Evolutionary conservation across 2,888 invertebrate species (phyloP), one percentile per base, ranked within the genome.

Genomic region (Ochropleura leucogaster): DNA sequence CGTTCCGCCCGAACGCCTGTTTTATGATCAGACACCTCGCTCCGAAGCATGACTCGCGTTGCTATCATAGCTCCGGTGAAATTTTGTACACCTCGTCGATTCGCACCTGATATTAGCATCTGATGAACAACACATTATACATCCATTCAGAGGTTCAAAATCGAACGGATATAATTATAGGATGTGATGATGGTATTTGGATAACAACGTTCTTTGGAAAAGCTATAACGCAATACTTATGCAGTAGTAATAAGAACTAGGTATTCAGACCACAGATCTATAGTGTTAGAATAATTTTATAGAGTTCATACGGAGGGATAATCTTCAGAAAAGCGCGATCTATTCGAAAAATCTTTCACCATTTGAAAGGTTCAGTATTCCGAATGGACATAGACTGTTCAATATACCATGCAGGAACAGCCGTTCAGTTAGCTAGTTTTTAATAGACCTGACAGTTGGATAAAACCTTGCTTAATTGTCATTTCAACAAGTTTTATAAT

Each of bases 61-160:
- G 83, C 83, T 85, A 77, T 84, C 78, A 86, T 86, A 85, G 66
- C 79, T 82, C 69, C 74, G 73, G 79, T 68, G 84, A 87, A 86
- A 87, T 82, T 85, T 82, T 77, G 73, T 82, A 80, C 75, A 86
- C 74, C 68, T 86, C 81, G 59, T 59, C 74, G 80, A 71, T 75
- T 83, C 75, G 74, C 68, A 79, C 73, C 67, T 63, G 63, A 64
- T 60, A 72, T 74, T 73, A 69, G 63, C 71, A 83, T 77, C 42
- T 40, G 66, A n/a, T 79, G 73, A 73, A n/a, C 40, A 63, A n/a
- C n/a, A n/a, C n/a, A n/a, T n/a, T 62, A 77, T 73, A 67, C 66
- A 62, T 77, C 63, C 40, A 66, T 57, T 57, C 76, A 16, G 30
- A 55, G 49, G 65, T 51, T 51, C 20, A 44, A 49, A 49, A 55